Conservation (phyloP, 2,888 invertebrate genomes). For the Darwinula stevensoni region DNA sequence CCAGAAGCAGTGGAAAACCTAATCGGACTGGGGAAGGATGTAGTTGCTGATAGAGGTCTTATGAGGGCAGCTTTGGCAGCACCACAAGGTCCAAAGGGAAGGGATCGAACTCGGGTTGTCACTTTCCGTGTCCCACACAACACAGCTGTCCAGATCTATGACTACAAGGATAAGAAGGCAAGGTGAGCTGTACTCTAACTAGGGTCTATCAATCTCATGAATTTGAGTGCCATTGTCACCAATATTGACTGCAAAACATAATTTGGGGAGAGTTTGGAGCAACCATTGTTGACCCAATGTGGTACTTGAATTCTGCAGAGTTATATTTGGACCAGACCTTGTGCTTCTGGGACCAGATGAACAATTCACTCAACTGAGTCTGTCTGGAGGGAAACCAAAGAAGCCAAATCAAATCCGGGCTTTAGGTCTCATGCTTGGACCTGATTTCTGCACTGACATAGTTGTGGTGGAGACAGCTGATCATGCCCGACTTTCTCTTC, state of each 20-base stretch:
- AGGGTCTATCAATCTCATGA: neutral
- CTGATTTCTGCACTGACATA: conserved; percentile 22
- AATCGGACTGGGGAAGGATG: conserved; percentile 14
- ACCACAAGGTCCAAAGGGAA: conserved; percentile 7
- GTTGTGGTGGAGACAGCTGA: conserved; percentile 22
- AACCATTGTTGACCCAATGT: too few relatives aligned
- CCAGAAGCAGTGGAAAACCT: conserved; percentile 16
- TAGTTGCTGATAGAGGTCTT: conserved; percentile 19
- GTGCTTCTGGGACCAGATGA: conserved; percentile 22
- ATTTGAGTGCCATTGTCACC: neutral
- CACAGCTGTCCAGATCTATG: conserved; percentile 22
- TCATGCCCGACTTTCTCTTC: conserved; percentile 20
- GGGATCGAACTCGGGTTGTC: conserved; percentile 17
- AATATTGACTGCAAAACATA: too few relatives aligned
- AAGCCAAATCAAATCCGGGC: conserved; percentile 19
- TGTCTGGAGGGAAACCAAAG: conserved; percentile 22
- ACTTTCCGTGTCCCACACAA: conserved; percentile 21
- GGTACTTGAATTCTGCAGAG: conserved; percentile 16
- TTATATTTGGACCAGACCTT: conserved; percentile 22
- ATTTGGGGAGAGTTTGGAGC: too few relatives aligned
- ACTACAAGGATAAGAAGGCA: conserved; percentile 21
- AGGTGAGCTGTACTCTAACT: conserved; percentile 9
- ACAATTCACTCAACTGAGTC: conserved; percentile 20
- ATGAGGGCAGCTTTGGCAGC: too few relatives aligned
- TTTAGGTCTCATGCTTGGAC: conserved; percentile 20